Percentiles rank a stretch among this genome's conserved stretches.
These are phyloP conservation scores for Globodera rostochiensis DNA, from an alignment of 1,140 invertebrate genomes.

Conservation along the genomic window DNA sequence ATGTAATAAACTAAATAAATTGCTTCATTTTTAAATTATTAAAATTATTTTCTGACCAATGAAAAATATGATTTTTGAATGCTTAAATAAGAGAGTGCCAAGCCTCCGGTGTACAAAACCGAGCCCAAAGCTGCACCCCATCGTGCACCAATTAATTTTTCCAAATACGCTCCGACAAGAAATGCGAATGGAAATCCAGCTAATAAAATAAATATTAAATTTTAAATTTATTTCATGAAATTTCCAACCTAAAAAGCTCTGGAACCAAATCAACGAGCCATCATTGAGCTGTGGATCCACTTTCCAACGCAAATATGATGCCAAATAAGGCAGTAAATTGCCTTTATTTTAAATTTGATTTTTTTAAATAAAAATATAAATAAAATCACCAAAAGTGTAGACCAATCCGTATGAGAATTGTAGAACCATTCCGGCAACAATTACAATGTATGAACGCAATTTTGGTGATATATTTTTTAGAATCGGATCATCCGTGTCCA, in stretches of 20 bases:
- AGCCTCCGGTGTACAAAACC: constrained; percentile 36
- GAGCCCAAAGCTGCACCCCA: constrained; percentile 43
- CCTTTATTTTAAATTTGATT: constrained; percentile 30
- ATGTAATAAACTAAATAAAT: constrained; percentile 28
- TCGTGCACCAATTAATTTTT: constrained; percentile 46
- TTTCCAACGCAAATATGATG: constrained; percentile 50
- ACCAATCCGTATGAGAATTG: constrained; percentile 55
- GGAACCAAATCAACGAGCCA: constrained; percentile 51
- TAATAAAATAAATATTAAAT: constrained; percentile 15
- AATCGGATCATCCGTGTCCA: constrained; percentile 48
- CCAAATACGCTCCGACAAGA: constrained; percentile 47
- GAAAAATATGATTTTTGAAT: constrained; percentile 50
- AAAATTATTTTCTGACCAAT: background rate
- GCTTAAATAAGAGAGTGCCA: constrained; percentile 46
- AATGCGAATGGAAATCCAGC: constrained; percentile 51
- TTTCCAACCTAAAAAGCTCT: constrained; percentile 40
- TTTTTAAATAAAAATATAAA: constrained; percentile 19
- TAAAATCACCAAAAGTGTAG: constrained; percentile 48
- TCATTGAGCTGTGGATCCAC: constrained; percentile 48
- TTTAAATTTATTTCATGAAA: background rate
- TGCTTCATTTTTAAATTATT: background rate
- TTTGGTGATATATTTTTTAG: constrained; percentile 33
- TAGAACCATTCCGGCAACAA: constrained; percentile 39
- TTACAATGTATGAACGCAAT: constrained; percentile 42
- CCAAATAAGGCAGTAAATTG: constrained; percentile 51